These are phyloP conservation scores for Parasteatoda tepidariorum DNA, from an alignment of 1,140 invertebrate genomes.

Conservation along the genomic window DNA sequence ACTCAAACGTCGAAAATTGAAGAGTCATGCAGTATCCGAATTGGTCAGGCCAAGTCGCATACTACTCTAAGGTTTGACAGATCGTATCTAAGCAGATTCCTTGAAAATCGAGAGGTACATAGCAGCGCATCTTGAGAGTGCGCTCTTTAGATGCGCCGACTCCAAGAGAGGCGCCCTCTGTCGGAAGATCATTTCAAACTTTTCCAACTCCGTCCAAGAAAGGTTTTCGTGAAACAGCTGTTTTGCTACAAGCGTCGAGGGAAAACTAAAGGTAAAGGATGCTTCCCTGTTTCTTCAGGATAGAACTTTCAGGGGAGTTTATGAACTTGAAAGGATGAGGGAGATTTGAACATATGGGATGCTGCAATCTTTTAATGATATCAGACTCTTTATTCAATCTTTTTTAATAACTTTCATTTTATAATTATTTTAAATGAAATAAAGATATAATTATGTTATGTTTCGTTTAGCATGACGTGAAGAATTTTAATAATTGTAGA, in stretches of 20 bases:
- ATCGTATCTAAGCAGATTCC: background rate
- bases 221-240: background rate
- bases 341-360: too few relatives aligned
- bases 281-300: background rate
- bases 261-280: too few relatives aligned
- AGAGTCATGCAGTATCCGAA: background rate
- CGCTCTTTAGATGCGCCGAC: background rate
- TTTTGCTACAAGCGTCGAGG: too few relatives aligned
- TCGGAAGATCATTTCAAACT: background rate
- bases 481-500: too few relatives aligned
- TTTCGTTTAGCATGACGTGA: too few relatives aligned
- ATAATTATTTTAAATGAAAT: too few relatives aligned
- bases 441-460: too few relatives aligned
- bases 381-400: too few relatives aligned
- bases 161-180: conserved; percentile 14
- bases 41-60: background rate
- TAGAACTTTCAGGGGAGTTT: too few relatives aligned
- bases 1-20: background rate
- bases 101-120: background rate
- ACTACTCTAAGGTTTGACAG: background rate
- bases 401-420: too few relatives aligned
- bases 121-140: conserved; percentile 17
- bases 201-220: background rate
- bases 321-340: background rate
- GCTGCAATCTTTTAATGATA: too few relatives aligned